Evolutionary conservation across 2,113 vertebrate genomes (phyloP), one percentile per base, ranked within the genome.

Genomic region (Bungarus multicinctus): DNA sequence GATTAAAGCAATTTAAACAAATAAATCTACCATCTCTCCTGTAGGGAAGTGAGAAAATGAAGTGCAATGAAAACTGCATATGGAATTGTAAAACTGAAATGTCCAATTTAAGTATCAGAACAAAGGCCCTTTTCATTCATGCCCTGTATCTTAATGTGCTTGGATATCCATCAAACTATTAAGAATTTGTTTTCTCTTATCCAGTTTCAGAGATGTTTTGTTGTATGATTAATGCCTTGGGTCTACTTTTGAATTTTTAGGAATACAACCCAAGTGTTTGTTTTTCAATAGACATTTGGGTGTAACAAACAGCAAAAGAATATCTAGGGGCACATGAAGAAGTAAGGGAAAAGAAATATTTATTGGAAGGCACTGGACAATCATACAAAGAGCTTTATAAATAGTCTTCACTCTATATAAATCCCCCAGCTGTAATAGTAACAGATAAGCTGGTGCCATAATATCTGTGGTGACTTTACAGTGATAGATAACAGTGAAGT

Each of bases 401-500:
- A 95, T 25, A 92, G 95, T 55, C 91, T 94, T 93, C 74, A 43
- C 69, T 96, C 93, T 55, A 52, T 90, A 88, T 96, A 96, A 97
- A 96, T 95, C 95, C 91, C 0, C 1, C 3, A 14, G 88, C 90
- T 96, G 94, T 93, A 90, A 55, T 86, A 94, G 81, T 54, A 69
- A 20, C 47, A 95, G 95, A 93, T 92, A 93, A 94, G 47, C 34
- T 91, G 0, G 9, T 89, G 86, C 89, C 95, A 89, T 92, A 57
- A 90, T 4, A 90, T 95, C 90, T 54, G 1, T n/a, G 60, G 94
- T 87, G 92, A 88, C 5, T 90, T 54, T 47, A 89, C 16, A 69
- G 43, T 47, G 94, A 94, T 93, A 93, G 89, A 94, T n/a, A 43
- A 74, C 14, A 27, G 3, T 27, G 89, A 90, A 69, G 92, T 92